These are phyloP conservation scores for Blera fallax DNA, from an alignment of 2,888 invertebrate genomes.

Conservation along the genomic window DNA sequence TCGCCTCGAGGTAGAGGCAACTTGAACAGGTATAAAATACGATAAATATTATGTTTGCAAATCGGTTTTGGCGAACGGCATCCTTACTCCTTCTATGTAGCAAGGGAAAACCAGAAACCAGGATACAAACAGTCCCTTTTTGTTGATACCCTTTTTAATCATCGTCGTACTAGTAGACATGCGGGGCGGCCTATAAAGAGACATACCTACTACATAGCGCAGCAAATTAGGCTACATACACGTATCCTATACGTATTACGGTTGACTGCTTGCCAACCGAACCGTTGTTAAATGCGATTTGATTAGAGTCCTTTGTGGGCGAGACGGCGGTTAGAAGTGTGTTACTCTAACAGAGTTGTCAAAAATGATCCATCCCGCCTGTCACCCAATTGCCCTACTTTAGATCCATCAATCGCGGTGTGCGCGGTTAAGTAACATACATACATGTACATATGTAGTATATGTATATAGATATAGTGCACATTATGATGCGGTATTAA, in stretches of 20 bases:
- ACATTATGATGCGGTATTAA: slow-evolving; percentile 49
- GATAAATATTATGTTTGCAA: slow-evolving; percentile 68
- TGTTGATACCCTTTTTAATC: slow-evolving; percentile 33
- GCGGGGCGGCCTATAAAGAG: background rate
- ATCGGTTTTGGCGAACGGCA: slow-evolving; percentile 52
- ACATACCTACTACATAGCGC: background rate
- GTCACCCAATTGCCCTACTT: background rate
- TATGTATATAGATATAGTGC: no score
- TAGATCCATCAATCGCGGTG: background rate
- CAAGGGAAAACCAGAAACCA: slow-evolving; percentile 14
- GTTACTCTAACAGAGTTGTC: slow-evolving; percentile 43
- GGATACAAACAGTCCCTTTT: slow-evolving; percentile 38
- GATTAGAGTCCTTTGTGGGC: slow-evolving; percentile 45
- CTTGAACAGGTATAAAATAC: slow-evolving; percentile 42
- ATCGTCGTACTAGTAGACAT: background rate
- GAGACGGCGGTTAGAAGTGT: background rate
- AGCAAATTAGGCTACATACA: slow-evolving; percentile 46
- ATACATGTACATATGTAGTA: no score
- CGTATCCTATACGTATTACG: slow-evolving; percentile 32
- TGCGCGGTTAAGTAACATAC: slow-evolving; percentile 1
- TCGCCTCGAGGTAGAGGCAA: slow-evolving; percentile 3
- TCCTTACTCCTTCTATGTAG: background rate
- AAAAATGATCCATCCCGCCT: slow-evolving; percentile 45
- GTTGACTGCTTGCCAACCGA: slow-evolving; percentile 51
- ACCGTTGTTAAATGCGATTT: slow-evolving; percentile 68